These are phyloP conservation scores for Camponotus floridanus DNA, from an alignment of 1,140 invertebrate species.

Conservation along the genomic window DNA sequence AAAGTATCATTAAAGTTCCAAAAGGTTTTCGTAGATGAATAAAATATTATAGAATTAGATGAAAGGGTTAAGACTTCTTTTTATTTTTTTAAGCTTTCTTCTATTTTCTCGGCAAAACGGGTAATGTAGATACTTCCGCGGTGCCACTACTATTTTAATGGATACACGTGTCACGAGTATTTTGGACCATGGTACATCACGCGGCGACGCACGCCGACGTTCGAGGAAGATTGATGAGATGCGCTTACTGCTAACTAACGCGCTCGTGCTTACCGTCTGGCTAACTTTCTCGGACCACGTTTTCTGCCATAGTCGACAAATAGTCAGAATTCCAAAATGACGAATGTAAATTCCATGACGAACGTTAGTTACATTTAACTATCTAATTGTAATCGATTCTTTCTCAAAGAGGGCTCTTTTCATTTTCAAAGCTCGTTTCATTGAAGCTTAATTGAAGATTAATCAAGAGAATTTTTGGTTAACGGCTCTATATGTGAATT, in stretches of 20 bases:
- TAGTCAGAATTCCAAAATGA: conserved; percentile 71
- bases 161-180: conserved; percentile 82
- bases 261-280: conserved; percentile 53
- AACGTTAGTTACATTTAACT: conserved; percentile 27
- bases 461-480: not conserved
- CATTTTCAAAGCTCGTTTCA: not conserved
- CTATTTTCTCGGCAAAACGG: conserved; percentile 12
- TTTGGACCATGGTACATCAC: conserved; percentile 73
- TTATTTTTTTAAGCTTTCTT: conserved; percentile 7
- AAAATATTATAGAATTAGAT: not conserved
- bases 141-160: conserved; percentile 76
- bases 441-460: not conserved
- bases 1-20: not conserved
- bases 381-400: conserved; percentile 9
- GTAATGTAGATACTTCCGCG: conserved; percentile 34
- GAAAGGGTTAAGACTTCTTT: not conserved
- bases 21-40: not conserved
- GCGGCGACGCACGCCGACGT: conserved; percentile 77
- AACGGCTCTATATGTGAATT: not conserved
- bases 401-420: not conserved
- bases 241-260: conserved; percentile 81
- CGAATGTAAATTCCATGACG: not conserved
- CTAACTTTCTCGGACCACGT: conserved; percentile 54
- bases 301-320: conserved; percentile 70
- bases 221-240: conserved; percentile 84